Conservation (phyloP, 2,888 invertebrate species). For the Coecobrya sp. region DNA sequence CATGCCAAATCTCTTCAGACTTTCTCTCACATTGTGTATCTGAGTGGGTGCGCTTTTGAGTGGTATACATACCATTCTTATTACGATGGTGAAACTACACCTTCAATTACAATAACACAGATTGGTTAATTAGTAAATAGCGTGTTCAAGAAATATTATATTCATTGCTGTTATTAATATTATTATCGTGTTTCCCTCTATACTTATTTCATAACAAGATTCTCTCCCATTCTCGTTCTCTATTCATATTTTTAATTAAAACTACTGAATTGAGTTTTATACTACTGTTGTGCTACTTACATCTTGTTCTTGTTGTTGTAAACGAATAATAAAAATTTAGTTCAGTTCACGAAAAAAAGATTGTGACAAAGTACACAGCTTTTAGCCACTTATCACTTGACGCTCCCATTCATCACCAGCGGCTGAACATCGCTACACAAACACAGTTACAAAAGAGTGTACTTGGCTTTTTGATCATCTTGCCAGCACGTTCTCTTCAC, state of each 20-base stretch:
- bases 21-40: not conserved
- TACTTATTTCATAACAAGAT: not conserved
- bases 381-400: not conserved
- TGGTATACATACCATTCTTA: not conserved
- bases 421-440: not conserved
- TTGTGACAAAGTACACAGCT: not conserved
- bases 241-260: constrained; percentile 41
- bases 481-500: not conserved
- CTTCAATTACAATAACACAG: not conserved
- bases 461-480: not conserved
- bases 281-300: not conserved
- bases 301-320: not conserved
- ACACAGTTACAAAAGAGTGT: not conserved
- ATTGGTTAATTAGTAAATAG: constrained; percentile 56
- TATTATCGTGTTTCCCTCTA: not conserved
- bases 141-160: constrained; percentile 16
- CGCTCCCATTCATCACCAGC: not conserved
- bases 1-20: too few relatives aligned
- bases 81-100: not conserved
- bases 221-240: not conserved
- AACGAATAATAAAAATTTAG: not conserved
- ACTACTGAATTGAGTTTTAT: constrained; percentile 37
- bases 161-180: constrained; percentile 1
- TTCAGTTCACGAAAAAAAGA: not conserved
- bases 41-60: not conserved